Base-by-base conservation (phyloP, 1,140 invertebrate species). In the Paramacrobiotus metropolitanus region DNA sequence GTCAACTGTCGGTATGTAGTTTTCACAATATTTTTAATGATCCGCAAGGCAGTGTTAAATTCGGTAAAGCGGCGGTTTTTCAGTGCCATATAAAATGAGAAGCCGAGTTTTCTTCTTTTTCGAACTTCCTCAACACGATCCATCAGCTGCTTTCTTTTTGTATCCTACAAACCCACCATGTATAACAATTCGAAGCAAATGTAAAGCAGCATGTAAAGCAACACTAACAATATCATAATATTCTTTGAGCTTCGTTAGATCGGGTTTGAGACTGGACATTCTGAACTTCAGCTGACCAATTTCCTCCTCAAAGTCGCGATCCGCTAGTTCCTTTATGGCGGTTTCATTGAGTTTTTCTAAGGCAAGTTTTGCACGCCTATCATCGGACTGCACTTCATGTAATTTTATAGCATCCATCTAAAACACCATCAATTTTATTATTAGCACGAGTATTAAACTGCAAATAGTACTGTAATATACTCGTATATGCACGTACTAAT, bases 1-100 rank as follows among this genome's bases (percentile, higher is more conserved):
- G 94, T 98, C n/a, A 99, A 91, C 88, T 95, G 95, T 72, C 93
- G 86, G 69, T 94, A 95, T 82, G 92, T 87, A 73, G 93, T 87
- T 66, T 92, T 92, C 0, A 98, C 70, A 69, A 94, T 94, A 0
- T 77, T 73, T 0, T 86, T 87, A 63, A 99, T 96, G 21, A 86
- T 81, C 59, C 77, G 79, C 68, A 93, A 97, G 1, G 91, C 92
- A 21, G 76, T 73, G 71, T 90, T 81, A 71, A 99, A 99, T 71
- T 99, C 94, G 24, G 82, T 75, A 2, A 80, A 72, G 30, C 85
- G 74, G 55, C 77, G 74, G 61, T 84, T 77, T 44, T 83, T 68
- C 67, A 83, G 71, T 70, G 82, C 72, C 48, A 55, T 24, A 28
- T 20, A 55, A 24, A 20, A 28, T 15, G 48, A 20, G 24, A 20